Conservation (phyloP, 2,888 invertebrate species). For the Archips crataeganus region DNA sequence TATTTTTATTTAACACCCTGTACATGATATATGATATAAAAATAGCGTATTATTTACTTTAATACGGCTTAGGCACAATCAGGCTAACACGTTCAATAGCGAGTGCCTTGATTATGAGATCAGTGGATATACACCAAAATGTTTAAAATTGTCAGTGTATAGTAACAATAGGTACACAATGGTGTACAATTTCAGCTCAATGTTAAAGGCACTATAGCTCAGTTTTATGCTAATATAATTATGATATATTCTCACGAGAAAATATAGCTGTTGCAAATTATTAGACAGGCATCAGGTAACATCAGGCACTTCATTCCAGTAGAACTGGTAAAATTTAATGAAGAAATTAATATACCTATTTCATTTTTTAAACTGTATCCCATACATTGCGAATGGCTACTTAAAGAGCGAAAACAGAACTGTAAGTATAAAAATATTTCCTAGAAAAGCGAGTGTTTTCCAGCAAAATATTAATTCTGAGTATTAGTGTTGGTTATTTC, state of each 20-base stretch:
- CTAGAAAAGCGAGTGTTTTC: conserved; percentile 25
- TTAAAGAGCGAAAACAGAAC: conserved; percentile 19
- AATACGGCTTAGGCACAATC: conserved; percentile 73
- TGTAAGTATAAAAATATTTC: conserved; percentile 31
- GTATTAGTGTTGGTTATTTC: conserved; percentile 76
- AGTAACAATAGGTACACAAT: conserved; percentile 25
- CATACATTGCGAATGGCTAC: conserved; percentile 8
- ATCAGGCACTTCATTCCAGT: conserved; percentile 36
- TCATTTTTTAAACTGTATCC: conserved; percentile 7
- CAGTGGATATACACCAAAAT: conserved; percentile 62
- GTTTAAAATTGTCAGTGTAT: conserved; percentile 27
- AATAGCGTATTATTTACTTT: conserved; percentile 72
- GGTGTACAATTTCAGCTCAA: conserved; percentile 42
- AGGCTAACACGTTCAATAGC: conserved; percentile 69
- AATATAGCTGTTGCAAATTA: conserved; percentile 13
- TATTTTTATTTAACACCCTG: conserved; percentile 78
- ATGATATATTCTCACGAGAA: conserved; percentile 7
- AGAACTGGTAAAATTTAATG: conserved; percentile 9
- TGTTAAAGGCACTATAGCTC: conserved; percentile 45
- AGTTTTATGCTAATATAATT: conserved; percentile 25
- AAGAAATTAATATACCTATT: neutral
- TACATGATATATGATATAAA: conserved; percentile 82
- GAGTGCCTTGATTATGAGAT: conserved; percentile 76
- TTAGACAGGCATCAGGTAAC: conserved; percentile 1
- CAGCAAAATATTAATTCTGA: conserved; percentile 52